Evolutionary conservation across 2,888 invertebrate species (phyloP), one percentile per base, ranked within the genome.

Genomic region (Leucania comma): DNA sequence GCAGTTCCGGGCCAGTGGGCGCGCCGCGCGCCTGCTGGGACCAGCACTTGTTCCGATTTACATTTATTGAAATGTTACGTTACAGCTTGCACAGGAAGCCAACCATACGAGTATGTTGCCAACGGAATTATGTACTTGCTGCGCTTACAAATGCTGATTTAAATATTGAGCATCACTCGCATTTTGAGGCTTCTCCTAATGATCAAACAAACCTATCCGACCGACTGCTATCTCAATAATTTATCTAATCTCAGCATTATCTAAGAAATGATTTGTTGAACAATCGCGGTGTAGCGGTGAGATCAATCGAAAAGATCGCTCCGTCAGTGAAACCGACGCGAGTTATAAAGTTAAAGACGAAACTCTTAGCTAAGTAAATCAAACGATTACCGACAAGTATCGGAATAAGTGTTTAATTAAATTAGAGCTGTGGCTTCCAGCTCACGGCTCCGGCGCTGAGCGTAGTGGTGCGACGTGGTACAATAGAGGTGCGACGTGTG

Each of bases 331-430:
- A 82, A 53, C 65, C 29, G 48, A 63, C 22, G 42, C 56, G 42
- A 62, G 51, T 80, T 78, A 61, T 62, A 66, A 83, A 80, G 57
- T 83, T 79, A 42, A 68, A 65, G 51, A 51, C 53, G 68, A 75
- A 68, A 69, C 69, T 29, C 59, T 62, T 56, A 35, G 68, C 26
- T 53, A 68, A 78, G 71, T 63, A 71, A 73, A 75, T 70, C 77
- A 76, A 73, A 72, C 72, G 69, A 65, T 77, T 69, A 78, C 73
- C 68, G 66, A 66, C 67, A 70, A 82, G 81, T 68, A 79, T 74
- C 68, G 54, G 65, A 73, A 80, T 63, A 62, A 59, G 68, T 35
- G 72, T 60, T 75, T 82, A 78, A 83, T 83, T 72, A 82, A 71
- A 82, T 80, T 67, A 73, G 64, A 14, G 56, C 42, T 57, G 72